Percentiles rank a stretch among this genome's conserved stretches.
These are phyloP conservation scores for Silurus glanis DNA, from an alignment of 2,113 vertebrate species.

Conservation along the genomic window DNA sequence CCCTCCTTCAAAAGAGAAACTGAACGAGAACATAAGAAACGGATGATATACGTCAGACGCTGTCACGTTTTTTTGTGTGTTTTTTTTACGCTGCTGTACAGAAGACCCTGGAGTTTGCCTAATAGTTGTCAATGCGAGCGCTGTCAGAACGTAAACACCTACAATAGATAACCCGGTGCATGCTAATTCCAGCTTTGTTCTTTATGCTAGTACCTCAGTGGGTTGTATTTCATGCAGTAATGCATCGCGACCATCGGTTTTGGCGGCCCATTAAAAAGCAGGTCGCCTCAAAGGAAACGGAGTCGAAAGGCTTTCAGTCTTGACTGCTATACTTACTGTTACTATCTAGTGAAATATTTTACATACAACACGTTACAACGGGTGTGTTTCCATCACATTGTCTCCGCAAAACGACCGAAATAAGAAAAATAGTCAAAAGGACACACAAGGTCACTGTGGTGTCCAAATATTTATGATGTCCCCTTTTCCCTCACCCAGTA, in stretches of 20 bases:
- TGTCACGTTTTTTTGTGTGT: not conserved
- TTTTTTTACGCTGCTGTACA: not conserved
- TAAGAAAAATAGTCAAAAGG: not conserved
- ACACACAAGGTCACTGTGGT: too few species aligned
- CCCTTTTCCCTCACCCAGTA: too few species aligned
- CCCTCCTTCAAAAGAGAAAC: conserved; percentile 40
- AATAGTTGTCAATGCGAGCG: not conserved
- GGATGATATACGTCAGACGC: conserved; percentile 17
- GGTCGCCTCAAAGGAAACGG: not conserved
- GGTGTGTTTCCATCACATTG: too few species aligned
- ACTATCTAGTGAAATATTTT: not conserved
- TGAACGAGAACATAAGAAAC: conserved; percentile 37
- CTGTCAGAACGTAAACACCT: conserved; percentile 25
- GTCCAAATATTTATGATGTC: too few species aligned
- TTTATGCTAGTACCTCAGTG: conserved; percentile 20
- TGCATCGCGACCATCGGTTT: not conserved
- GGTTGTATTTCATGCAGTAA: conserved; percentile 28
- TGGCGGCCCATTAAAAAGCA: not conserved
- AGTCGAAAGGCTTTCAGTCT: not conserved
- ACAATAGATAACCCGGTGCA: conserved; percentile 27
- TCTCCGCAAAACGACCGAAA: too few species aligned
- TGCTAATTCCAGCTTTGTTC: not conserved
- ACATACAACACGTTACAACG: not conserved
- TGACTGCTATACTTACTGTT: not conserved
- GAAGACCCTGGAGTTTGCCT: not conserved